These are phyloP conservation scores for Propithecus deckenii DNA, from an alignment of 2,797 vertebrate genomes.

Conservation along the genomic window DNA sequence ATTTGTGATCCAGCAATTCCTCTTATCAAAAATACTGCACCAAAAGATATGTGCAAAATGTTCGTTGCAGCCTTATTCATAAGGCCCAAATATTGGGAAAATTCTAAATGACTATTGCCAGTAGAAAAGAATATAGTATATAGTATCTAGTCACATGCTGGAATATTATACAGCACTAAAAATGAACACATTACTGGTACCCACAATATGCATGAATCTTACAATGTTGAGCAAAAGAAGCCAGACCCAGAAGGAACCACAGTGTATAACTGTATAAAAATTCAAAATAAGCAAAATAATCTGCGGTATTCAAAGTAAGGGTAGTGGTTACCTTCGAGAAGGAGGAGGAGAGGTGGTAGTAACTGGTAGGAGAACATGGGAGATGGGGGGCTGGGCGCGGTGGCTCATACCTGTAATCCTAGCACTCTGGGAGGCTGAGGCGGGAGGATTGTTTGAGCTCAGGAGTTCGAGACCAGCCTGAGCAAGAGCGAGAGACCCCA, in stretches of 20 bases:
- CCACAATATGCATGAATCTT: not conserved
- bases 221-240: not conserved
- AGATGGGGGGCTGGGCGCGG: not conserved
- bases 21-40: not conserved
- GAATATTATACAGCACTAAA: not conserved
- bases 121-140: not conserved
- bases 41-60: not conserved
- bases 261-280: not conserved
- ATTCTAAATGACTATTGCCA: not conserved
- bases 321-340: not conserved
- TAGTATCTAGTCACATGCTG: not conserved
- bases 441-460: not conserved
- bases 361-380: not conserved
- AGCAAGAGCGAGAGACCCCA: no score
- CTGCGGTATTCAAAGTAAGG: not conserved
- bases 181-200: not conserved
- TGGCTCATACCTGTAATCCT: not conserved
- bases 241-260: not conserved
- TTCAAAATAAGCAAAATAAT: not conserved
- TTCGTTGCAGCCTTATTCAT: not conserved
- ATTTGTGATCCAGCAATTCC: not conserved
- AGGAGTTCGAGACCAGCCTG: not conserved
- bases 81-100: not conserved
- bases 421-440: not conserved
- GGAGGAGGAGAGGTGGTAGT: not conserved